Evolutionary conservation across 2,797 vertebrate species (phyloP).

Genomic region (Miichthys miiuy): DNA sequence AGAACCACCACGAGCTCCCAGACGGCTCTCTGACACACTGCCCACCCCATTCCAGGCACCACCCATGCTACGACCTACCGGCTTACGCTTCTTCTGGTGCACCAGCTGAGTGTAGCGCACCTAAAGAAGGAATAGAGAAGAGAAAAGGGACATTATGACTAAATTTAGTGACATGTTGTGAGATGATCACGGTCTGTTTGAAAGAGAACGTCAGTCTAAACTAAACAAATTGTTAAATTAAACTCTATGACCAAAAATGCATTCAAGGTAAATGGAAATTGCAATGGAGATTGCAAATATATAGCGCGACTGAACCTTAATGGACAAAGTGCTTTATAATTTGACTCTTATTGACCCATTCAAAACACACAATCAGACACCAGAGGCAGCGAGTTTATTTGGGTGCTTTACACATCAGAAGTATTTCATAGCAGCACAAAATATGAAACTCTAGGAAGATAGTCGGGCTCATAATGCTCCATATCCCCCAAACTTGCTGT

Average conservation of each 20-base stretch:
- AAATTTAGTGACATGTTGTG: not conserved
- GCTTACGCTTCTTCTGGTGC: conserved; percentile 90
- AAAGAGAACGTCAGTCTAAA: not conserved
- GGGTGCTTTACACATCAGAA: not conserved
- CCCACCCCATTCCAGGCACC: conserved; percentile 70
- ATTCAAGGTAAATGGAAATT: not conserved
- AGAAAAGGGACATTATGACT: not conserved
- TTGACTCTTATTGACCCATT: not conserved
- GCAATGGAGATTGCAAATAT: not conserved
- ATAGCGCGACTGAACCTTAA: not conserved
- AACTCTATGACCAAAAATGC: not conserved
- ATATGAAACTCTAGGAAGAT: not conserved
- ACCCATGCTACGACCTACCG: conserved; percentile 61
- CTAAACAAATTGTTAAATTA: not conserved
- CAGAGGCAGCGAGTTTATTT: not conserved
- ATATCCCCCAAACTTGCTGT: too few species aligned
- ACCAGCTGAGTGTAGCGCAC: conserved; percentile 94
- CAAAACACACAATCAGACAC: not conserved
- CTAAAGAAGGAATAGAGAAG: conserved; percentile 75
- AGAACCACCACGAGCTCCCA: conserved; percentile 82
- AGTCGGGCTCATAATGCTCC: too few species aligned
- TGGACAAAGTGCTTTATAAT: not conserved
- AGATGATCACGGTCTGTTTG: not conserved
- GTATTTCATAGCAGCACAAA: not conserved
- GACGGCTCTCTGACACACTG: conserved; percentile 84